phyloP scores from a whole-genome alignment of 2,888 invertebrate species.

The Eupeodes latifasciatus region DNA sequence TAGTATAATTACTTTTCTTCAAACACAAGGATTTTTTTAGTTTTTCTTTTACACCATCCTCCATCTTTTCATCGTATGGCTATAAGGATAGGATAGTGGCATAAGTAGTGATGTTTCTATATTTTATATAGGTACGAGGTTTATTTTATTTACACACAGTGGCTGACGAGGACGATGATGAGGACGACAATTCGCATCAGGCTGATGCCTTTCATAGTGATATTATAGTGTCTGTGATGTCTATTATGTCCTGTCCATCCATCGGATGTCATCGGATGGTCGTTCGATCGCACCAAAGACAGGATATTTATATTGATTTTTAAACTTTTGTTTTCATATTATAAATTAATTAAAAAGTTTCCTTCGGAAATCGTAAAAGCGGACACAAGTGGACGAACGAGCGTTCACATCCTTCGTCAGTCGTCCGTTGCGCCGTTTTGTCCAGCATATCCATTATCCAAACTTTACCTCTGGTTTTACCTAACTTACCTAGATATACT shows the following conservation, averaged over 20 bases:
- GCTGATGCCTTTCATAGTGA: not conserved
- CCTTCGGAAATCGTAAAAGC: conserved; percentile 38
- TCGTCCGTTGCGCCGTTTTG: too few species aligned
- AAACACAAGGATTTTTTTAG: not conserved
- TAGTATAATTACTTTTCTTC: conserved; percentile 51
- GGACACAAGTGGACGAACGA: not conserved
- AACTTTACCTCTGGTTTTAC: not conserved
- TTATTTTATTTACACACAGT: conserved; percentile 14
- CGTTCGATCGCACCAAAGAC: conserved; percentile 8
- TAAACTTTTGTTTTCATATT: conserved; percentile 59
- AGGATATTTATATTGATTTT: conserved; percentile 58
- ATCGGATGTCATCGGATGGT: not conserved
- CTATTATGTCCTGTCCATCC: not conserved
- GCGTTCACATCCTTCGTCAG: too few species aligned
- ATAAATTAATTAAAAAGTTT: conserved; percentile 70
- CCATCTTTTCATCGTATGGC: not conserved
- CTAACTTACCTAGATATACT: not conserved
- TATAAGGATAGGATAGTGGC: too few species aligned
- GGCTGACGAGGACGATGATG: not conserved
- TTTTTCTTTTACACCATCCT: not conserved
- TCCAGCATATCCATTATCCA: not conserved
- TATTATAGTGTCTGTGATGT: too few species aligned
- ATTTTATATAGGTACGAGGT: not conserved
- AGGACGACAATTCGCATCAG: not conserved
- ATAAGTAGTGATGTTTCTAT: not conserved